Evolutionary conservation across 2,888 invertebrate genomes (phyloP), one percentile per base, ranked within the genome.

Genomic region (Sinelater perroti): DNA sequence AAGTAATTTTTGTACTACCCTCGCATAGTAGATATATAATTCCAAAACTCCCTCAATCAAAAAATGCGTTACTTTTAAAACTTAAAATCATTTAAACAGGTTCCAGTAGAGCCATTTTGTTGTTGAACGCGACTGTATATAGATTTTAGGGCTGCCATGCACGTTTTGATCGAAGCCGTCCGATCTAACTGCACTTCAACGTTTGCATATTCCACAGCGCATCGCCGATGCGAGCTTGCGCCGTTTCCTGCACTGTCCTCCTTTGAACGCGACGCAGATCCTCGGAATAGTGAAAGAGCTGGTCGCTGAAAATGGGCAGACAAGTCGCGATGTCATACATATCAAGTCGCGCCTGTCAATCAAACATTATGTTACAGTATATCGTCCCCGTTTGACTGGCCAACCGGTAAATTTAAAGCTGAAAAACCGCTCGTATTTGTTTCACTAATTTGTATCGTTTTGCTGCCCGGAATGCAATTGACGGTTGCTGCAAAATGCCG

Each of bases 401-500:
- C 71, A 69, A 68, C 66, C 69, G 68, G 67, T 67, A 70, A 72
- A 72, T 70, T 71, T 71, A 71, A 69, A 70, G 64, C 67, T 62
- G 58, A 72, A 73, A 73, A 74, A 72, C 64, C 62, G 49, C 64
- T 66, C 65, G 66, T 68, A 72, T 70, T 72, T 72, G 72, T 71
- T 67, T 70, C 66, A 68, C 69, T 71, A 72, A 72, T 72, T 56
- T 50, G 16, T 28, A 16, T 28, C 8, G 44, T 44, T 44, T 44
- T 44, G 30, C 17, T 44, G 28, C 44, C 30, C n/a, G n/a, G n/a
- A 30, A 11, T 30, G 36, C 18, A 36, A n/a, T 35, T 40, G 28
- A 28, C 28, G 10, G 10, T 28, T 5, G 5, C 5, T 28, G 8
- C 10, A 28, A 28, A 28, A n/a, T n/a, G n/a, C n/a, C n/a, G n/a